Base-by-base conservation (phyloP, 2,113 vertebrate species). In the Seriola rivoliana region DNA sequence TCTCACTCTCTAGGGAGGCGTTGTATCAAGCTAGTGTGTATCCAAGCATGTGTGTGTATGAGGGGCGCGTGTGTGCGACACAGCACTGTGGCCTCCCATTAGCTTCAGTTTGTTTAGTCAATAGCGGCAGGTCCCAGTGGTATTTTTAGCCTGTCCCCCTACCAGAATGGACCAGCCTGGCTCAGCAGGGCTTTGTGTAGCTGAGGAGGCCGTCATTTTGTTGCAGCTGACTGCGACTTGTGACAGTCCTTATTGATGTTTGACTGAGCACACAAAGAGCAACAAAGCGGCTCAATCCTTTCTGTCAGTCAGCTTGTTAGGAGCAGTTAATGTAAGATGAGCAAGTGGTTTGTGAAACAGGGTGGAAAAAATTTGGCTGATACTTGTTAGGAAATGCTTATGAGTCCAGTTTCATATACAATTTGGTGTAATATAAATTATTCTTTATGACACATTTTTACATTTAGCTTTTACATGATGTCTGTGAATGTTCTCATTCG, bases 51-150 rank as follows among this genome's bases (percentile, higher is more conserved):
- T 60, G 72, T 36, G 46, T 48, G 42, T 60, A n/a, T 71, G 70
- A 16, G 19, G 59, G 40, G 36, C n/a, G 42, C 19, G 78, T 54
- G 46, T 44, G 75, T 21, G 70, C 21, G 38, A 40, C 55, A 68
- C 8, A 11, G 80, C 62, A 42, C 65, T 29, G 65, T 86, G 91
- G 91, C 81, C 92, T 89, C 90, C 89, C 90, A 94, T 93, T 94
- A 93, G 91, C 90, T 92, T 85, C 71, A 71, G 90, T 90, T 92
- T 92, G 90, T 94, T 93, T 88, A 85, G 93, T 94, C 90, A 90
- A 93, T 92, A 89, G 92, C 75, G 0, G 88, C 70, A 71, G 72
- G 91, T 93, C 93, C 93, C 92, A 87, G 86, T 84, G 92, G 93
- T 92, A 89, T 91, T 93, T 92, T 90, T 88, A 93, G 86, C 85